Evolutionary conservation across 1,140 invertebrate genomes (phyloP), one percentile per base, ranked within the genome.

Genomic region (Phymastichus coffea): DNA sequence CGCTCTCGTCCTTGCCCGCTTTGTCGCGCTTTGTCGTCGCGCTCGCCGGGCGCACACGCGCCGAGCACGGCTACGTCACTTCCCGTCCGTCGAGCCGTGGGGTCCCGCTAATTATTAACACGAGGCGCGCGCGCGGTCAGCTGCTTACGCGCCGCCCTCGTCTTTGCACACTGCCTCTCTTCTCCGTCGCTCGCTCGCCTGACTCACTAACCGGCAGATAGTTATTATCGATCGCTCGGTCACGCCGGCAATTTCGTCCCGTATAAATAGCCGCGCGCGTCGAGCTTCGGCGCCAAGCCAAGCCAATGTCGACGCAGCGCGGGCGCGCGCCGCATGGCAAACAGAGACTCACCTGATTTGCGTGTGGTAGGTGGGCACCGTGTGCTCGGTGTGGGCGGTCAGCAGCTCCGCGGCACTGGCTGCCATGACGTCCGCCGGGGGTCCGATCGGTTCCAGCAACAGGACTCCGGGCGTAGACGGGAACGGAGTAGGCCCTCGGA

Each of bases 381-480:
- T 79, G 65, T 80, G 76, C 54, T 79, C 77, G 33, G 77, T 78
- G 59, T 80, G 77, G 57, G 77, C 75, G 51, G 77, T 78, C 46
- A 79, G 64, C 60, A 79, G 70, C 71, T 79, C 78, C 49, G 72
- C 72, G 19, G 74, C 67, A 67, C 72, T 76, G 48, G 68, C 65
- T 53, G 77, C 69, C 73, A 76, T 76, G 58, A 70, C 73, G 61
- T 74, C 68, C 37, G 70, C 38, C 63, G 68, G 44, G 65, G 70
- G 63, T 62, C 69, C 69, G 46, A 76, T 70, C 47, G 77, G 73
- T 47, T 79, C 77, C 48, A 79, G 64, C 61, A 79, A 66, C 28
- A 79, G 74, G 63, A 80, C 76, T 59, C 77, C 77, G 46, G 77
- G 78, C 38, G 74, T 79, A 19, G 76, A 69, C 40, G 77, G 77